Percentiles rank a stretch among this genome's conserved stretches.
phyloP scores from a whole-genome alignment of 2,888 invertebrate genomes.

The Rhagonycha lutea region DNA sequence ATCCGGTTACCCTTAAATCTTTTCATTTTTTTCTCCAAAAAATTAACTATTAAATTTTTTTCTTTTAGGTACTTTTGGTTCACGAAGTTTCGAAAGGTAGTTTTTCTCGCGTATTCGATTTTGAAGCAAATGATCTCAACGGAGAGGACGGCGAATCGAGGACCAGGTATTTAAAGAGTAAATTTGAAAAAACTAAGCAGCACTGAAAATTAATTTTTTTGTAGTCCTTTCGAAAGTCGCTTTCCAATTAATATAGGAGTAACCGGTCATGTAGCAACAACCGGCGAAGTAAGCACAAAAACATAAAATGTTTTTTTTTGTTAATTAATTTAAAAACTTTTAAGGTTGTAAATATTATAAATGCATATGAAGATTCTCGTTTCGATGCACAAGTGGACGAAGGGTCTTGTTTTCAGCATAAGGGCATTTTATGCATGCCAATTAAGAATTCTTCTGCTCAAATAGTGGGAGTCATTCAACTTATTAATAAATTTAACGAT shows the following conservation, averaged over 20 bases:
- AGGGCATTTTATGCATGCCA: conserved; percentile 92
- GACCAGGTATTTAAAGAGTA: conserved; percentile 61
- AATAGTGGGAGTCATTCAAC: conserved; percentile 91
- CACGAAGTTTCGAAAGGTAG: conserved; percentile 90
- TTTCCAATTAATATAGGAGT: conserved; percentile 96
- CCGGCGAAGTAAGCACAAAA: conserved; percentile 78
- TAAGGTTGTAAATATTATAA: conserved; percentile 88
- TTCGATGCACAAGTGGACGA: conserved; percentile 90
- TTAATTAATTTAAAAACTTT: conserved; percentile 39
- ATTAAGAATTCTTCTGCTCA: conserved; percentile 91
- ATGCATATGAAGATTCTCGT: conserved; percentile 85
- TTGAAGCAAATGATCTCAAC: conserved; percentile 87
- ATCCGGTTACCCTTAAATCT: too few species aligned
- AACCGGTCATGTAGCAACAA: conserved; percentile 92
- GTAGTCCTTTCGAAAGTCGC: conserved; percentile 85
- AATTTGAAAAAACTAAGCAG: neutral
- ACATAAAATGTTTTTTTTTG: neutral
- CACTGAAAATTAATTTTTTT: conserved; percentile 40
- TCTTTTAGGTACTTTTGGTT: conserved; percentile 77
- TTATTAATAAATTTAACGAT: conserved; percentile 92
- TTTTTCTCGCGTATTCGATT: conserved; percentile 92
- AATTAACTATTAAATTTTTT: neutral
- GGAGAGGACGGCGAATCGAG: conserved; percentile 80
- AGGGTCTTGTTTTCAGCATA: conserved; percentile 80
- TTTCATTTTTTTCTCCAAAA: neutral